These are phyloP conservation scores for Choristoneura rosaceana DNA, from an alignment of 2,888 invertebrate genomes.

Conservation along the genomic window DNA sequence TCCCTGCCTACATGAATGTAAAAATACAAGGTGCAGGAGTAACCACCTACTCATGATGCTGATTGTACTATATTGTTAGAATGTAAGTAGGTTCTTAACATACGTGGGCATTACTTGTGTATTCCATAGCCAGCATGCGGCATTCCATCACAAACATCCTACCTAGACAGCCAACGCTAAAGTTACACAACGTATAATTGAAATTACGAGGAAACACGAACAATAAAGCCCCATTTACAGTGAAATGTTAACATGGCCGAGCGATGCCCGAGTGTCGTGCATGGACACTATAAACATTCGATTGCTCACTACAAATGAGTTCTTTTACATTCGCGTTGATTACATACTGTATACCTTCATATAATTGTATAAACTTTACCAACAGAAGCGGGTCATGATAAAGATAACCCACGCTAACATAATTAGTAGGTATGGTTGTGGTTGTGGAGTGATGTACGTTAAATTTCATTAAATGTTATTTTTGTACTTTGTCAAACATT, in stretches of 20 bases:
- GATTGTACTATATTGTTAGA: background rate
- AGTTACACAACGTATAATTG: slow-evolving; percentile 49
- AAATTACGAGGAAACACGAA: slow-evolving; percentile 61
- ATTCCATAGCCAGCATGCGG: slow-evolving; percentile 14
- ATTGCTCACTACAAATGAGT: slow-evolving; percentile 46
- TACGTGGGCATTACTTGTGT: slow-evolving; percentile 10
- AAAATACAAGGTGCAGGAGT: too few relatives aligned
- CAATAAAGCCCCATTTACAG: slow-evolving; percentile 59
- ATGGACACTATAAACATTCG: slow-evolving; percentile 46
- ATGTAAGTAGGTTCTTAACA: background rate
- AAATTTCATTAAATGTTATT: too few relatives aligned
- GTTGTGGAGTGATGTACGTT: background rate
- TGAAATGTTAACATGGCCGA: slow-evolving; percentile 59
- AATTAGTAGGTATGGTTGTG: background rate
- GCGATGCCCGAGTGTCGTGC: slow-evolving; percentile 46
- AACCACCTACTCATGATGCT: too few relatives aligned
- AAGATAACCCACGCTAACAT: background rate
- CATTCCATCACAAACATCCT: slow-evolving; percentile 32
- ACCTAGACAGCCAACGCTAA: slow-evolving; percentile 35
- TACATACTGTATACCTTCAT: slow-evolving; percentile 27
- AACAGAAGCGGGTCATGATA: slow-evolving; percentile 10
- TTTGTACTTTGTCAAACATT: too few relatives aligned
- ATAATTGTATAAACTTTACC: background rate
- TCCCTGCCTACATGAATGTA: too few relatives aligned
- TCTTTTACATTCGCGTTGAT: slow-evolving; percentile 46